Conservation (phyloP, 2,797 vertebrate species). For the Micrastur ruficollis region DNA sequence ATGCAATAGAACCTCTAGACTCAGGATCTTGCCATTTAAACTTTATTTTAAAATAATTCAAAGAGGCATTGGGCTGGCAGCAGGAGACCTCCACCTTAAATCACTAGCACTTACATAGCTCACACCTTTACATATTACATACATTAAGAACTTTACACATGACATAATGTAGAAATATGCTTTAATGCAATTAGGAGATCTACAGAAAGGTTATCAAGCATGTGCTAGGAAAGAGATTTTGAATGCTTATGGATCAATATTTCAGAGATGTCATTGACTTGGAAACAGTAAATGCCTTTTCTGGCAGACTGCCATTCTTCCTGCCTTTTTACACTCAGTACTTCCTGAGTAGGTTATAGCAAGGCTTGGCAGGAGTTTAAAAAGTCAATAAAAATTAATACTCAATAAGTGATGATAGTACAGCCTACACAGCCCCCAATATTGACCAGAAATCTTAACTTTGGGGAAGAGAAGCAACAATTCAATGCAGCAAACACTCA, state of each 20-base stretch:
- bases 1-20: neutral
- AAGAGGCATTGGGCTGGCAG: neutral
- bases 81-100: neutral
- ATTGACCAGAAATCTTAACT: neutral
- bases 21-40: neutral
- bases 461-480: neutral
- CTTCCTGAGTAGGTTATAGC: neutral
- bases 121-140: neutral
- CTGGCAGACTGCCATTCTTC: neutral
- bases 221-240: neutral
- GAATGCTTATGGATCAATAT: neutral
- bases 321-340: neutral
- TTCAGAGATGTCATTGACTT: neutral
- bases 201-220: neutral
- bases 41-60: neutral
- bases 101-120: neutral
- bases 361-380: neutral
- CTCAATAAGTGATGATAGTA: neutral
- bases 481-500: neutral
- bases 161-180: neutral
- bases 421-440: neutral
- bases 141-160: neutral
- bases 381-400: neutral
- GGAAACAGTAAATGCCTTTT: constrained; percentile 16
- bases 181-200: neutral